Percentiles rank a stretch among this genome's conserved stretches.
Evolutionary conservation across 2,888 invertebrate genomes (phyloP).

Genomic region (Listrodromus nycthemerus): DNA sequence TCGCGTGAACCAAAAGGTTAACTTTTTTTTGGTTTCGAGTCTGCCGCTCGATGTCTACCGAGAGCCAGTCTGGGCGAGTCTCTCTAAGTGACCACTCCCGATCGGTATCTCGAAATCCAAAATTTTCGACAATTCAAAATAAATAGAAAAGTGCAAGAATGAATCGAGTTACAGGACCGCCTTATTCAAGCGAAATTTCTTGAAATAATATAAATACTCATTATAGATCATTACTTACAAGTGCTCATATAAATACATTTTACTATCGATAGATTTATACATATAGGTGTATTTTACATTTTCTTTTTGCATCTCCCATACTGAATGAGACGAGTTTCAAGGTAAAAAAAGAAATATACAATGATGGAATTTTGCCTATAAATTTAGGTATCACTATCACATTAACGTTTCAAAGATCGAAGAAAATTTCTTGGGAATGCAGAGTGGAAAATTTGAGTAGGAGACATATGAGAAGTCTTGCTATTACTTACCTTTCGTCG

Average conservation of each 20-base stretch:
- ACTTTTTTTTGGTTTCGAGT: too few relatives aligned
- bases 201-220: too few relatives aligned
- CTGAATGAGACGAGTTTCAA: background rate
- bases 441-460: conserved; percentile 13
- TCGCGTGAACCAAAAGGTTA: too few relatives aligned
- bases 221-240: background rate
- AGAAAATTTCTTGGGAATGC: background rate
- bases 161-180: too few relatives aligned
- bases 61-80: too few relatives aligned
- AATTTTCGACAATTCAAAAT: too few relatives aligned
- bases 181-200: too few relatives aligned
- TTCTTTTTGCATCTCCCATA: background rate
- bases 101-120: too few relatives aligned
- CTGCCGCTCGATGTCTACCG: too few relatives aligned
- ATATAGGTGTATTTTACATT: background rate
- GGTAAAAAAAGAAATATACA: background rate
- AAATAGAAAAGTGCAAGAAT: too few relatives aligned
- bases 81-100: too few relatives aligned
- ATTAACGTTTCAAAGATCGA: background rate
- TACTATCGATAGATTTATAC: background rate
- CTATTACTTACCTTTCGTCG: conserved; percentile 80
- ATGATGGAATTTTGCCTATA: background rate
- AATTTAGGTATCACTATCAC: background rate
- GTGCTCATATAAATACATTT: background rate
- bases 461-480: conserved; percentile 16